Evolutionary conservation across 2,888 invertebrate species (phyloP).

Genomic region (Dasypogon diadema): DNA sequence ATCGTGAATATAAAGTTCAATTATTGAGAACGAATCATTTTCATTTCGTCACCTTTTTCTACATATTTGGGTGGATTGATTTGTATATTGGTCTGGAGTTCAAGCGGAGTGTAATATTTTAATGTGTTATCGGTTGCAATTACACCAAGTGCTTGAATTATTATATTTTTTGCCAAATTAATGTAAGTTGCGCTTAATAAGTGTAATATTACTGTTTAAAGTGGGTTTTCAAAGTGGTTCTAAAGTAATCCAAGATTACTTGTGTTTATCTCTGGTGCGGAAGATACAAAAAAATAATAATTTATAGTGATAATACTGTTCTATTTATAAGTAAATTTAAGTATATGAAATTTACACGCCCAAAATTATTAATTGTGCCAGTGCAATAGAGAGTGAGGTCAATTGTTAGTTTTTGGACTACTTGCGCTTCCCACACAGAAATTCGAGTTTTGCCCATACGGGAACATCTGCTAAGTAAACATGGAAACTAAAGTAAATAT

Average conservation of each 20-base stretch:
- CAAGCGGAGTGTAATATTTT: neutral
- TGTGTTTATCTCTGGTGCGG: neutral
- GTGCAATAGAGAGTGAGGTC: neutral
- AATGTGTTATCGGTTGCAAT: neutral
- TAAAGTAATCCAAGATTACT: too few species aligned
- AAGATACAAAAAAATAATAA: too few species aligned
- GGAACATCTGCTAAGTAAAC: conserved; percentile 21
- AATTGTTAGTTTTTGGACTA: neutral
- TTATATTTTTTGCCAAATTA: neutral
- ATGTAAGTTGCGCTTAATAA: neutral
- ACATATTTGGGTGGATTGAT: conserved; percentile 31
- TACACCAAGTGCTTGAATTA: neutral
- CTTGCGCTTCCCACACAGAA: conserved; percentile 13
- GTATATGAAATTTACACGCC: neutral
- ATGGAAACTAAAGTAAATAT: neutral
- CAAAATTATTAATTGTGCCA: neutral
- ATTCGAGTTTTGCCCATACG: neutral
- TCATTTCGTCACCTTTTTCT: conserved; percentile 23
- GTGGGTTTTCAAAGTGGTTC: too few species aligned
- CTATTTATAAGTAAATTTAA: conserved; percentile 22
- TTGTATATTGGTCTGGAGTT: too few species aligned
- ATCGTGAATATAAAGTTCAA: neutral
- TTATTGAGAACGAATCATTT: conserved; percentile 5
- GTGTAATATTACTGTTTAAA: too few species aligned
- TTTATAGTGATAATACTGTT: too few species aligned